Evolutionary conservation across 2,113 vertebrate genomes (phyloP), one percentile per base, ranked within the genome.

Genomic region (Chrysemys picta): DNA sequence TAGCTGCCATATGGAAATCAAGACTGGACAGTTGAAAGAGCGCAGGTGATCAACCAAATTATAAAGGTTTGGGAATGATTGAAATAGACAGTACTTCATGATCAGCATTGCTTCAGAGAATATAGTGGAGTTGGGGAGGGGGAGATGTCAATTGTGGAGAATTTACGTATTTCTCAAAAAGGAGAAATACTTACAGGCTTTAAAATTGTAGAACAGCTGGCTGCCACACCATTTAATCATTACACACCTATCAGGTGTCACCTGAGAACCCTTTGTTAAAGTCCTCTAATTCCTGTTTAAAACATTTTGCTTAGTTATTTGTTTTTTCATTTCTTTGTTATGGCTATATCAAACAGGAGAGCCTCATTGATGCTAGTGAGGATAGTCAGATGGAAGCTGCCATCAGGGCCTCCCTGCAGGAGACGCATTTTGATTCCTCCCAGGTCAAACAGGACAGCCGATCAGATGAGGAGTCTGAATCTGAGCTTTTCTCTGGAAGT

Each of bases 341-440:
- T 96, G 93, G 84, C 62, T 96, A 80, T 52, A 1, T 93, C 93
- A 96, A 91, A 56, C 97, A 99, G 99, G 99, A 99, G 97, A 99
- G 99, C 90, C 98, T 99, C 88, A 99, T 99, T 89, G 99, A 99
- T 90, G 99, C 99, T 96, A 99, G 99, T 88, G 99, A 99, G 98
- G 99, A 99, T 98, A 99, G 99, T 98, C 99, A 99, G 98, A 96
- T 99, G 97, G 99, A 99, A 98, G 99, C 99, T 79, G 99, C 99
- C 9, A 99, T 99, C 97, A 98, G 99, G 96, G 99, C 99, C 89
- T 99, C 99, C 0, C 97, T 99, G 65, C 99, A 99, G 97, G 99
- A 99, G 98, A 99, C 99, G 1, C 99, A 99, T 96, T 99, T 99
- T 56, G 99, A 99, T 96, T 99, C 99, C 80, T 97, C 98, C 2